These are phyloP conservation scores for Eidolon dupreanum DNA, from an alignment of 2,797 vertebrate species.

Conservation along the genomic window DNA sequence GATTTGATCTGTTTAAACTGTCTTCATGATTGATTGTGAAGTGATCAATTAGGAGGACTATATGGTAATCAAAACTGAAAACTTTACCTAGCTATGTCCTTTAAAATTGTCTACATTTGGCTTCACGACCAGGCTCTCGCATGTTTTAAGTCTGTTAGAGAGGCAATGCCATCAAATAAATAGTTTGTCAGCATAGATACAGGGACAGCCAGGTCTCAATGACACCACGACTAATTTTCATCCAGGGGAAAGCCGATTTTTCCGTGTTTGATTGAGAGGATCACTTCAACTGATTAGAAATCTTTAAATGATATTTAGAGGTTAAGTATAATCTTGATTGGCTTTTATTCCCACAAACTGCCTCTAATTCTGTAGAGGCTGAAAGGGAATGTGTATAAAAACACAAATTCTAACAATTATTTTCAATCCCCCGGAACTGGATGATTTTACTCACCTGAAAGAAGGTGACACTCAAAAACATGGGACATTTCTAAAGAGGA, in stretches of 20 bases:
- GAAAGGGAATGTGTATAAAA: not conserved
- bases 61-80: not conserved
- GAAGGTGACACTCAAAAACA: not conserved
- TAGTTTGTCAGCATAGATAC: not conserved
- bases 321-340: not conserved
- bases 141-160: not conserved
- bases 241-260: not conserved
- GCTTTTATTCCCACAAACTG: not conserved
- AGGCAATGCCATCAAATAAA: not conserved
- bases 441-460: not conserved
- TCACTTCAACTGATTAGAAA: constrained; percentile 28
- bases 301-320: not conserved
- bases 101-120: not conserved
- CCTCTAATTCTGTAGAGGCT: not conserved
- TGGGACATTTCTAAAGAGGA: not conserved
- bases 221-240: not conserved
- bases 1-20: not conserved
- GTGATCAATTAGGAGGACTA: not conserved
- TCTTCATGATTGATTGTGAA: not conserved
- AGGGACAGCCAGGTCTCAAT: not conserved
- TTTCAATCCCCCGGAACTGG: not conserved
- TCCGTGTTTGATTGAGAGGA: constrained; percentile 11
- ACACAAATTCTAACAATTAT: not conserved
- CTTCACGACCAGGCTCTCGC: not conserved
- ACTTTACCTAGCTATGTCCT: not conserved